These are phyloP conservation scores for Triplophysa tibetana DNA, from an alignment of 2,113 vertebrate genomes.

Conservation along the genomic window DNA sequence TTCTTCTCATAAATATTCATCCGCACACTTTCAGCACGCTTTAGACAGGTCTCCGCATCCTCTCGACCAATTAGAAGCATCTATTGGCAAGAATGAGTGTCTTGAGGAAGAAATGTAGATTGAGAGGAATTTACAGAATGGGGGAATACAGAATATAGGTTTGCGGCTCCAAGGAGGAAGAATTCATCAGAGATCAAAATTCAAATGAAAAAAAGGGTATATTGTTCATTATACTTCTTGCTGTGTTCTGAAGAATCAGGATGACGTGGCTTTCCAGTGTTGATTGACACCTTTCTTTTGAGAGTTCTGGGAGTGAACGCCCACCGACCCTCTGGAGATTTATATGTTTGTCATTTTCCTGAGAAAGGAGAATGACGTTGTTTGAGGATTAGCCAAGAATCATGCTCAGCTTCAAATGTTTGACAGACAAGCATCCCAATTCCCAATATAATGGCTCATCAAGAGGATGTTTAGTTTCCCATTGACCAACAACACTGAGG, in stretches of 20 bases:
- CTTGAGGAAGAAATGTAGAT: constrained; percentile 6
- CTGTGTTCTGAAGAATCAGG: constrained; percentile 9
- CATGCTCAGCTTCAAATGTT: background rate
- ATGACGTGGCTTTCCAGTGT: background rate
- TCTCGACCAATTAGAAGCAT: constrained; percentile 25
- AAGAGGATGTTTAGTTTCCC: background rate
- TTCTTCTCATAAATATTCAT: constrained; percentile 48
- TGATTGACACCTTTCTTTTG: constrained; percentile 14
- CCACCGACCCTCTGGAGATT: background rate
- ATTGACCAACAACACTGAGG: background rate
- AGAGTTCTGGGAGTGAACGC: background rate
- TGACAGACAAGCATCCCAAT: background rate
- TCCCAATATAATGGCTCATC: background rate
- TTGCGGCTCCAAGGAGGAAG: background rate
- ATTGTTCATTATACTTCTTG: too few species aligned
- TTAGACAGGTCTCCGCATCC: background rate
- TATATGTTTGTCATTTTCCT: background rate
- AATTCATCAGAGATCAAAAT: background rate
- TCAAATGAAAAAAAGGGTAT: too few species aligned
- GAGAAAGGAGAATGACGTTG: background rate
- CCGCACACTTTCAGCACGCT: background rate
- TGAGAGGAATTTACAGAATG: constrained; percentile 31
- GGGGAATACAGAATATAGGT: background rate
- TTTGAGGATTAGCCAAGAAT: background rate
- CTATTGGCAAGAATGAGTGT: constrained; percentile 6